phyloP scores from a whole-genome alignment of 2,888 invertebrate genomes.

The Polylopha cassiicola region DNA sequence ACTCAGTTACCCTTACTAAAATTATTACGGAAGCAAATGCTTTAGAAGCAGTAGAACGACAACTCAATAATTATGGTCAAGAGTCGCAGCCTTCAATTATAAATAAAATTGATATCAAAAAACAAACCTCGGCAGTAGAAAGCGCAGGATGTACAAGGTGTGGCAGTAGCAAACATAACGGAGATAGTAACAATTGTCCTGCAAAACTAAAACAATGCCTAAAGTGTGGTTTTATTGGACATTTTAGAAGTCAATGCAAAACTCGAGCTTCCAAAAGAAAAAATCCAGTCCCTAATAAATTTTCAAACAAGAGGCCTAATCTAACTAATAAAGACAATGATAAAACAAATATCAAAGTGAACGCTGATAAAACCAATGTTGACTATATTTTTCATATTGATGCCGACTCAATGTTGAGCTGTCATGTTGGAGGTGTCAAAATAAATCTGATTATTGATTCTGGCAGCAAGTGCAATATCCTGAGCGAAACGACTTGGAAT shows the following conservation, averaged over 20 bases:
- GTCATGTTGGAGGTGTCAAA: too few relatives aligned
- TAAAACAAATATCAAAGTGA: background rate
- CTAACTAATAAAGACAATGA: background rate
- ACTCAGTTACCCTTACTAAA: conserved; percentile 15
- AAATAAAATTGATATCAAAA: background rate
- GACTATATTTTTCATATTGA: conserved; percentile 2
- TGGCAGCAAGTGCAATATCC: background rate
- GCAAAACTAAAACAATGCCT: background rate
- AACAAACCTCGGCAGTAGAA: background rate
- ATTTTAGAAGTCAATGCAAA: background rate
- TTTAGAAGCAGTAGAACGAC: conserved; percentile 20
- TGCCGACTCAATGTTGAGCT: background rate
- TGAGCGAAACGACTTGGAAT: background rate
- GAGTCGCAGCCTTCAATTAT: background rate
- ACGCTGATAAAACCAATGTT: background rate
- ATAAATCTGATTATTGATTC: background rate
- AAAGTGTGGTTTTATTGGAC: background rate
- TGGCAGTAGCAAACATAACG: background rate
- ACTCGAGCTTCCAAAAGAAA: background rate
- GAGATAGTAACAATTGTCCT: background rate
- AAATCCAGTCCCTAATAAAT: background rate
- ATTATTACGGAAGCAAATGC: conserved; percentile 16
- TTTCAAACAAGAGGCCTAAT: background rate
- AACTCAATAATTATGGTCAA: too few relatives aligned
- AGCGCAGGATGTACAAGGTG: background rate